Base-by-base conservation (phyloP, 2,797 vertebrate genomes). In the Otolemur crassicaudatus region DNA sequence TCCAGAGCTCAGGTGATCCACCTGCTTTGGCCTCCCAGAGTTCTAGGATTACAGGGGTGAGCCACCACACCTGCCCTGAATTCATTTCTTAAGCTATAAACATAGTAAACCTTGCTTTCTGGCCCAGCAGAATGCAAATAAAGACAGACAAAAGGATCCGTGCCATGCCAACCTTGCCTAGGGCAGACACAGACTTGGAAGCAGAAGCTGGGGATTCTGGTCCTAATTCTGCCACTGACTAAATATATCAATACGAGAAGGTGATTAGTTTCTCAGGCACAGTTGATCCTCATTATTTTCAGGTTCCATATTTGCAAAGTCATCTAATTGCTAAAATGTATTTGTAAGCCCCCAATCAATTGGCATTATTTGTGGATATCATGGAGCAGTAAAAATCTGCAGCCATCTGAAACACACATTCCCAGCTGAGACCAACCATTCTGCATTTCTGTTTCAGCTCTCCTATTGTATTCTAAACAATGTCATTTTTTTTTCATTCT, bases 61-160 rank as follows among this genome's bases (percentile, higher is more conserved):
- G 49, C 49, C 49, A 16, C 49, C 49, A 53, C 49, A 53, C 14
- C 49, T 16, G 14, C 49, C 49, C 49, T 13, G 58, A 63, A 89
- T 86, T 75, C 40, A 60, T 95, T 88, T 81, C 29, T 56, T 58
- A 93, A 76, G 6, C 43, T 65, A 83, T 80, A 87, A 79, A 82
- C 23, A 80, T 1, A 92, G 27, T 29, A 61, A 95, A n/a, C 1
- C 2, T 2, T 90, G 16, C 16, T 94, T 11, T 67, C 27, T 82
- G 58, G 23, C 27, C 29, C 40, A 60, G 46, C 7, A 86, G 56
- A 69, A 67, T 65, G 37, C 49, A 65, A 20, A 40, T 49, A 43
- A 56, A 82, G 43, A 80, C 76, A 75, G 7, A 70, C 67, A n/a
- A 61, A n/a, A 72, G 13, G 17, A 46, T n/a, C 4, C 43, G 27